phyloP scores from a whole-genome alignment of 2,113 vertebrate genomes.

The Murina feae region DNA sequence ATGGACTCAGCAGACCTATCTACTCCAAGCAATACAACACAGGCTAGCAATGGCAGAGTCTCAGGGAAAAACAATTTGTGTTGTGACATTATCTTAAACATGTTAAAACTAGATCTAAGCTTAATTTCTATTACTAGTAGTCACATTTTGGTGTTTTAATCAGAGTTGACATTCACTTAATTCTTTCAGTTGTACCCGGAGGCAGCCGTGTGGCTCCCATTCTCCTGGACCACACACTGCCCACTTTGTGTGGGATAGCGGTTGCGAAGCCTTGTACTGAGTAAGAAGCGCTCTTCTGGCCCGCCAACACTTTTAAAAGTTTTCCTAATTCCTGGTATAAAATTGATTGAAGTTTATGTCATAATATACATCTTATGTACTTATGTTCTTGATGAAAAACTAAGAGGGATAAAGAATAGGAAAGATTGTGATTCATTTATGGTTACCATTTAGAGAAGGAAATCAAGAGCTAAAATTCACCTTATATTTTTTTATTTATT shows the following conservation, averaged over 20 bases:
- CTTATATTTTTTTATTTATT: neutral
- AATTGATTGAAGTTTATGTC: neutral
- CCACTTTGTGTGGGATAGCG: too few species aligned
- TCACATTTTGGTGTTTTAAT: neutral
- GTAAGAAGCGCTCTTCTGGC: neutral
- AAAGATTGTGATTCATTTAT: neutral
- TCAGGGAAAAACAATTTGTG: neutral
- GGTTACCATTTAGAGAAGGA: neutral
- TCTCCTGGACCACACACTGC: neutral
- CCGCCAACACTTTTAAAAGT: neutral
- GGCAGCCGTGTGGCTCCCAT: neutral
- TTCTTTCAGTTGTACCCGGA: neutral
- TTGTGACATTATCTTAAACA: neutral
- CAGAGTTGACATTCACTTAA: neutral
- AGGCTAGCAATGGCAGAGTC: neutral
- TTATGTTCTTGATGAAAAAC: neutral
- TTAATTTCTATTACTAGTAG: slow-evolving; percentile 11
- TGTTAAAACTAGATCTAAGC: neutral
- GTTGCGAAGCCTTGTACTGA: neutral
- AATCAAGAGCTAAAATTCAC: neutral
- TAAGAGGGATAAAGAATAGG: neutral
- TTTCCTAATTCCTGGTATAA: neutral
- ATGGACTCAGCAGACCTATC: neutral
- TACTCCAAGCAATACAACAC: neutral
- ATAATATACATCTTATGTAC: neutral